Conservation (phyloP, 2,113 vertebrate genomes). For the Illadopsis cleaveri region DNA sequence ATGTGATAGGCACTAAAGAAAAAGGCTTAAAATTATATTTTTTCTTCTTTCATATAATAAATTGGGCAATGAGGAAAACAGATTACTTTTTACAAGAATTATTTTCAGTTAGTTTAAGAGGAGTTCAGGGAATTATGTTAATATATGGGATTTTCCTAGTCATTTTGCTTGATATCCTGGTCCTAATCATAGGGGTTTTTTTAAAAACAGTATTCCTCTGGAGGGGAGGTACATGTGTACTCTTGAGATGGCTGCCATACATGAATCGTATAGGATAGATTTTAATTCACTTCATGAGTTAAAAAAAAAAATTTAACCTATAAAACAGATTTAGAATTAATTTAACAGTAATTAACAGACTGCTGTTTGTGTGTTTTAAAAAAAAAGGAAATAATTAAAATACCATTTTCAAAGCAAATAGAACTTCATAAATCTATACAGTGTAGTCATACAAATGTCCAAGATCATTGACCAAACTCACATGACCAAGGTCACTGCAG, state of each 20-base stretch:
- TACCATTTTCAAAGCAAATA: not conserved
- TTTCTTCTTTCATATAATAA: not conserved
- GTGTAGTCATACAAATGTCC: not conserved
- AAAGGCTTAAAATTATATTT: not conserved
- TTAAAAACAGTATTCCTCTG: not conserved
- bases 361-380: fast-evolving
- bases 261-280: not conserved
- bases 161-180: not conserved
- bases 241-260: not conserved
- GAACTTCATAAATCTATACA: not conserved
- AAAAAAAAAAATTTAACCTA: not conserved
- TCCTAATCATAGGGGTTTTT: fast-evolving
- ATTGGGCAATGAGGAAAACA: not conserved
- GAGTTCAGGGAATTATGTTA: not conserved
- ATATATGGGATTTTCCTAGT: not conserved
- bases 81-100: not conserved
- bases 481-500: not conserved
- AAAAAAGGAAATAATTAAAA: not conserved
- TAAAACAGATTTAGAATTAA: not conserved
- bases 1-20: not conserved
- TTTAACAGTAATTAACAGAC: not conserved
- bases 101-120: not conserved
- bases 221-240: fast-evolving
- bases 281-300: not conserved
- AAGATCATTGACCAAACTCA: not conserved